These are phyloP conservation scores for Lochmaea crataegi DNA, from an alignment of 2,888 invertebrate species.

Conservation along the genomic window DNA sequence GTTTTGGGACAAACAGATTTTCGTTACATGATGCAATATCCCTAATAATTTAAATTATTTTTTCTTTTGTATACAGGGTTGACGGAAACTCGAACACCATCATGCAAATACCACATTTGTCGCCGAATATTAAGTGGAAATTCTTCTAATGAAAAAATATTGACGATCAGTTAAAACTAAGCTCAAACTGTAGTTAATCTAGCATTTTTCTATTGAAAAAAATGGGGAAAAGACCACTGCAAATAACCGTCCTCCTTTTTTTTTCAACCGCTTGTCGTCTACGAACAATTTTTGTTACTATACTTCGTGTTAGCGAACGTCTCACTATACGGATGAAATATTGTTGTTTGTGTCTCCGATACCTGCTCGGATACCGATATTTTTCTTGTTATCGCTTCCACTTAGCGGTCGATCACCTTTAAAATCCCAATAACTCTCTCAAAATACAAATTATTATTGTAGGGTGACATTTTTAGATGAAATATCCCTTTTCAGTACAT, in stretches of 20 bases:
- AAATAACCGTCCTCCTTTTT: slow-evolving; percentile 12
- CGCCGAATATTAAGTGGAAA: too few species aligned
- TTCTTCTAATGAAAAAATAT: too few species aligned
- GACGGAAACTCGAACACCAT: too few species aligned
- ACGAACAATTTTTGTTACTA: background rate
- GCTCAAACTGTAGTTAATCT: too few species aligned
- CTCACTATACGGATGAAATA: slow-evolving; percentile 27
- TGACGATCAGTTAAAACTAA: too few species aligned
- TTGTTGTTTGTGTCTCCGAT: slow-evolving; percentile 26
- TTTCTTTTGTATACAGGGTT: too few species aligned
- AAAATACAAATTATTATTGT: background rate
- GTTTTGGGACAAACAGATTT: too few species aligned
- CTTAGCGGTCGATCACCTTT: slow-evolving; percentile 27
- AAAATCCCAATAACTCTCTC: slow-evolving; percentile 10
- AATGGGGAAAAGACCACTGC: background rate
- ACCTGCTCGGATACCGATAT: slow-evolving; percentile 23
- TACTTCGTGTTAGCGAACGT: slow-evolving; percentile 23
- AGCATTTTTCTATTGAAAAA: too few species aligned
- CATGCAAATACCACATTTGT: too few species aligned
- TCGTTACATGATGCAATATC: too few species aligned
- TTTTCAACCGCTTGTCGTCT: slow-evolving; percentile 6
- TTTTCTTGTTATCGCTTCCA: slow-evolving; percentile 15
- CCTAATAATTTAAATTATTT: too few species aligned
- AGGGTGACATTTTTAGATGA: background rate
- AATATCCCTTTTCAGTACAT: background rate